Evolutionary conservation across 2,888 invertebrate species (phyloP), one percentile per base, ranked within the genome.

Genomic region (Fragum whitleyi): DNA sequence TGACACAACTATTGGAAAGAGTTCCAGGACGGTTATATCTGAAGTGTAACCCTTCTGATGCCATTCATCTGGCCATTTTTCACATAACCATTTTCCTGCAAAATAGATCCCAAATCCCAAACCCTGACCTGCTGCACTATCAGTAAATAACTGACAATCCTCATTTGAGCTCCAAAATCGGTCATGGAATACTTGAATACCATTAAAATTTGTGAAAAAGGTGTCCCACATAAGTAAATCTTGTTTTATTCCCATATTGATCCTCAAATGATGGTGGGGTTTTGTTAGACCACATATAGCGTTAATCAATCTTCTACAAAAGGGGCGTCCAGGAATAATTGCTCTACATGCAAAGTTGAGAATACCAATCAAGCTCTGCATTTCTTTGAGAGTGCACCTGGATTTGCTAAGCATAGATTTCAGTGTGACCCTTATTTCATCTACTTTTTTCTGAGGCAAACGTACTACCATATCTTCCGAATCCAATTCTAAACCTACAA

Each of bases 61-160:
- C 76, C 80, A 80, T 14, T 39, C 42, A 36, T 72, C 21, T 19
- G 76, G 79, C 79, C 76, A 80, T 36, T 26, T n/a, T n/a, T 53
- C 77, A 55, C 21, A 55, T 11, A 16, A 16, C 77, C 72, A 72
- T 73, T 73, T 57, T 11, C 68, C 68, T 21, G 47, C 62, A 77
- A 77, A 77, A 36, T 36, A 74, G 16, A 76, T 55, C 9, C 77
- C 81, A 70, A 77, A 81, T 1, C 77, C 81, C n/a, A 77, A n/a
- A 28, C 71, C 77, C 69, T 51, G 21, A n/a, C 70, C 77, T 2
- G 59, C 61, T 21, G 79, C 74, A 42, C 77, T 77, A 57, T 77
- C 76, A 7, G 83, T 79, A n/a, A 74, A 83, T 11, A 83, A 47
- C n/a, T 77, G 62, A 0, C 74, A 1, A 69, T 77, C 77, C 6